Evolutionary conservation across 2,113 vertebrate species (phyloP).

Genomic region (Craseonycteris thonglongyai): DNA sequence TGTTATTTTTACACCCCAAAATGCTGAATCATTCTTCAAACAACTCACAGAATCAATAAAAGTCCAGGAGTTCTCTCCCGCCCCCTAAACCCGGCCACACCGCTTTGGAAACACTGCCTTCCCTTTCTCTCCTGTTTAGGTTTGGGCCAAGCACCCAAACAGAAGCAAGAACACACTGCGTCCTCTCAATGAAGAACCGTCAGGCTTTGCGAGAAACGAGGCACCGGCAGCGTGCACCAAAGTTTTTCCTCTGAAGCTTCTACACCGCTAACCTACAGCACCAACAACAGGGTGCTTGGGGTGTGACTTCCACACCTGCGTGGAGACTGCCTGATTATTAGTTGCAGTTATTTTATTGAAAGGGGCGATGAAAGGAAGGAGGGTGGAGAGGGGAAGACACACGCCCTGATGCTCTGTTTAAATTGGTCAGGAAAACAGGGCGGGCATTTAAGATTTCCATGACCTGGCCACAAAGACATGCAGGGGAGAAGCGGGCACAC

Average conservation of each 20-base stretch:
- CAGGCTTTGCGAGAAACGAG: background rate
- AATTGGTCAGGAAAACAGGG: constrained; percentile 24
- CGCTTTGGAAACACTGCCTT: background rate
- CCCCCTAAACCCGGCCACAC: background rate
- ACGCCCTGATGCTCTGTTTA: constrained; percentile 17
- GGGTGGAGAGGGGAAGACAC: background rate
- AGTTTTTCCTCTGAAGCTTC: constrained; percentile 36
- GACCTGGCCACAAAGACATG: background rate
- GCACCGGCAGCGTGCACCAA: background rate
- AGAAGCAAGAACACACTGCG: background rate
- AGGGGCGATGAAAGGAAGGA: background rate
- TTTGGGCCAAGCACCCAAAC: background rate
- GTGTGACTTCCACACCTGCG: background rate
- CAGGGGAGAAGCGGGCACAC: background rate
- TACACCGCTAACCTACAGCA: background rate
- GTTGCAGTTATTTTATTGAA: constrained; percentile 31
- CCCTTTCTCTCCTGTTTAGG: background rate
- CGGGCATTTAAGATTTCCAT: background rate
- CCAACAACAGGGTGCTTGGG: constrained; percentile 18
- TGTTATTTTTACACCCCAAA: constrained; percentile 58
- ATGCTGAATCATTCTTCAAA: constrained; percentile 48
- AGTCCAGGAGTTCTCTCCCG: constrained; percentile 11
- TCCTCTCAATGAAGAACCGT: constrained; percentile 47
- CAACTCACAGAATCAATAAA: constrained; percentile 61
- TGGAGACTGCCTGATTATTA: constrained; percentile 37